Base-by-base conservation (phyloP, 2,113 vertebrate species). In the Pituophis catenifer region DNA sequence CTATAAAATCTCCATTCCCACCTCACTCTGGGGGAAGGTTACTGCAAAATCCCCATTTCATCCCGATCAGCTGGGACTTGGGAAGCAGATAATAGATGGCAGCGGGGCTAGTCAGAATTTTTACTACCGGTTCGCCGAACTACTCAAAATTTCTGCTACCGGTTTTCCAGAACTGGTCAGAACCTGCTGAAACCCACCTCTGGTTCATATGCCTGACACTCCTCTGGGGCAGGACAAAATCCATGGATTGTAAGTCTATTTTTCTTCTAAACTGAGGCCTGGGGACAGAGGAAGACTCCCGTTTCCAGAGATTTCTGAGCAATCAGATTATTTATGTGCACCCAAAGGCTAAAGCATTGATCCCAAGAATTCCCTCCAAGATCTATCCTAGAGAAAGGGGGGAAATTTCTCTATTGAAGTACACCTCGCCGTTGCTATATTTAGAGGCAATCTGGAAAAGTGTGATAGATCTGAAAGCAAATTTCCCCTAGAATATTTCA, bases 401-500 rank as follows among this genome's bases (percentile, higher is more conserved):
- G 75, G 4, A 3, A 19, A 38, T 21, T 21, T 81, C 33, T 38
- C 75, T 21, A 38, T 38, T 38, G 70, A 70, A 38, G 33, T 81
- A 44, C 17, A 81, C 75, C 75, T 81, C 94, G 93, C 90, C 6
- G 93, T 92, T 87, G 91, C 92, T 96, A 88, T 94, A 93, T 96
- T 96, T 91, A 96, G 95, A 96, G 92, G 89, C 94, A 87, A 91
- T 62, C 94, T 44, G 93, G 75, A 95, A 94, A 93, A 94, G 93
- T 53, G 95, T 95, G 95, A 95, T 53, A 89, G 94, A 3, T 91
- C 95, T 90, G 96, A 92, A 94, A 8, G 81, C 90, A 93, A 91
- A 88, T 91, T 48, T 96, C 96, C 94, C 95, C 96, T 91, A 50
- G 94, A 95, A 95, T 92, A 12, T 88, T 95, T 96, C 94, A 94